A percentile compares a stretch with the other conserved stretches of the same genome.
phyloP scores from a whole-genome alignment of 1,140 invertebrate species.

The Fragariocoptes setiger region DNA sequence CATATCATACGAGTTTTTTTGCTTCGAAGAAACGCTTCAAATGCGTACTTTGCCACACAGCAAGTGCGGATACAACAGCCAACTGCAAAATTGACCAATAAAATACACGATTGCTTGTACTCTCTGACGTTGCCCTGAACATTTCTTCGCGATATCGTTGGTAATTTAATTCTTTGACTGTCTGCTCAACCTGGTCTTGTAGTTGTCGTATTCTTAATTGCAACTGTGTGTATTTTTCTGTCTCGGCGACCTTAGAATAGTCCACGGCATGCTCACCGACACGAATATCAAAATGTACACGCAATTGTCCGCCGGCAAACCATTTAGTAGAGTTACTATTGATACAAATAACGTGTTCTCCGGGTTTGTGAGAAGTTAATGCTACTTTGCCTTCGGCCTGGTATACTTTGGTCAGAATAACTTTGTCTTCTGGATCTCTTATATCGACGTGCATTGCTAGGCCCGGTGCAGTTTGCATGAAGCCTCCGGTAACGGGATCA shows the following conservation, averaged over 20 bases:
- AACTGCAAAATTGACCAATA: slow-evolving; percentile 94
- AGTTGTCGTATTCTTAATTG: slow-evolving; percentile 79
- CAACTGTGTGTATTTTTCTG: slow-evolving; percentile 82
- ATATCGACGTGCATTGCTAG: slow-evolving; percentile 98
- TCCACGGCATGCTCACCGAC: slow-evolving; percentile 94
- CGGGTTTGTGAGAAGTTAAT: slow-evolving; percentile 79
- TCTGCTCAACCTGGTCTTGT: slow-evolving; percentile 90
- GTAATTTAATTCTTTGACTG: slow-evolving; percentile 97
- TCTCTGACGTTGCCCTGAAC: slow-evolving; percentile 86
- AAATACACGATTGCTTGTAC: slow-evolving; percentile 76
- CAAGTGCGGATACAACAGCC: slow-evolving; percentile 55
- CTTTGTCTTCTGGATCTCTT: slow-evolving; percentile 75
- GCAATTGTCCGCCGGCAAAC: slow-evolving; percentile 71
- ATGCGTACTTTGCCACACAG: slow-evolving; percentile 96
- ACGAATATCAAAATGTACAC: slow-evolving; percentile 92
- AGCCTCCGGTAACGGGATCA: slow-evolving; percentile 62
- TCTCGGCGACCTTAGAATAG: slow-evolving; percentile 83
- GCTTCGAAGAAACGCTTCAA: slow-evolving; percentile 98
- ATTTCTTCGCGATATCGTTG: slow-evolving; percentile 92
- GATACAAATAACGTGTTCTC: slow-evolving; percentile 89
- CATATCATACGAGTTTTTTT: slow-evolving; percentile 97
- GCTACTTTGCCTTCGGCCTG: slow-evolving; percentile 80
- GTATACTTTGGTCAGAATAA: slow-evolving; percentile 63
- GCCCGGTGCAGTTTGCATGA: slow-evolving; percentile 57
- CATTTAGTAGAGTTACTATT: slow-evolving; percentile 89